Evolutionary conservation across 2,113 vertebrate species (phyloP).

Genomic region (Epinephelus lanceolatus): DNA sequence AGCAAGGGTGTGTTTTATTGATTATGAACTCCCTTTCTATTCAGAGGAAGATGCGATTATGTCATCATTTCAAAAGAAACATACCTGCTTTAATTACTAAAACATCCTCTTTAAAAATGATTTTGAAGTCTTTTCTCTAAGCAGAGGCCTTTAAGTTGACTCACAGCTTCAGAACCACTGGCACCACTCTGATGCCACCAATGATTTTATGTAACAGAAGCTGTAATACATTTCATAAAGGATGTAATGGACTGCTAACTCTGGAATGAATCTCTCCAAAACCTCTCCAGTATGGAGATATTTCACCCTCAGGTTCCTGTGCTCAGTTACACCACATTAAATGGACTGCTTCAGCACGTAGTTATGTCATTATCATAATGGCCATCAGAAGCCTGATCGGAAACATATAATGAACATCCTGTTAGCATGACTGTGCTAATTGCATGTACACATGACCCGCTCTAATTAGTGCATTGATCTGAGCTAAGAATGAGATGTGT

Average conservation of each 20-base stretch:
- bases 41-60: too few relatives aligned
- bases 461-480: slow-evolving; percentile 68
- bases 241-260: not conserved
- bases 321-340: not conserved
- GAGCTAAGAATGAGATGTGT: slow-evolving; percentile 41
- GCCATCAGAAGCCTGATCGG: not conserved
- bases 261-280: not conserved
- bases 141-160: not conserved
- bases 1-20: too few relatives aligned
- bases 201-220: slow-evolving; percentile 13
- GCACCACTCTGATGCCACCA: not conserved
- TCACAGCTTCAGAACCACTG: slow-evolving; percentile 1
- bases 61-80: too few relatives aligned
- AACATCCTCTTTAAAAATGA: too few relatives aligned
- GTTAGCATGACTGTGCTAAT: slow-evolving; percentile 31
- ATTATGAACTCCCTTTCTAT: too few relatives aligned
- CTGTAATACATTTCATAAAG: slow-evolving; percentile 7
- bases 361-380: slow-evolving; percentile 8
- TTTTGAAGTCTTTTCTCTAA: not conserved
- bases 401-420: slow-evolving; percentile 23
- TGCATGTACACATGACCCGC: slow-evolving; percentile 21
- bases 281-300: not conserved
- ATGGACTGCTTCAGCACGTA: not conserved
- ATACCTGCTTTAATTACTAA: too few relatives aligned
- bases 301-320: not conserved